Evolutionary conservation across 2,113 vertebrate species (phyloP).

Genomic region (human (Homo sapiens)): DNA sequence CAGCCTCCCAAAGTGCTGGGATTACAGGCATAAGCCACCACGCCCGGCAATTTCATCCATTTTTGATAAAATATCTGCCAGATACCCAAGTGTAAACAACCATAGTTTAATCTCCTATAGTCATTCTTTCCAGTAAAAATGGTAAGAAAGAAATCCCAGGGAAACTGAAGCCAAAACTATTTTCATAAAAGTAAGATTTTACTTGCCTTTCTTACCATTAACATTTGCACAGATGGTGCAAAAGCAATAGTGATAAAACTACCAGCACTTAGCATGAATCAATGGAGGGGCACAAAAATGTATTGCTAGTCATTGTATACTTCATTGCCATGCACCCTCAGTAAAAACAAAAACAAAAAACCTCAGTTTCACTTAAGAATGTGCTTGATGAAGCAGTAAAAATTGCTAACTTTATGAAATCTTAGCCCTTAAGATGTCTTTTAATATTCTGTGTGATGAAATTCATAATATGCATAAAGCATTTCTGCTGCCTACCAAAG

Average conservation of each 20-base stretch:
- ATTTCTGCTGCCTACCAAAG: neutral
- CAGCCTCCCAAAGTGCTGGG: no score
- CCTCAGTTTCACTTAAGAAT: neutral
- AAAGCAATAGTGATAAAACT: neutral
- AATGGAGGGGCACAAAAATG: neutral
- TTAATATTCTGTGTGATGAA: neutral
- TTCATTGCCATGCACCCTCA: neutral
- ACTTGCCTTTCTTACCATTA: neutral
- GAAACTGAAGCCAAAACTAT: neutral
- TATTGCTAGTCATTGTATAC: neutral
- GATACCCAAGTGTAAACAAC: neutral
- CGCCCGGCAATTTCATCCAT: neutral
- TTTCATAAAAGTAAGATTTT: neutral
- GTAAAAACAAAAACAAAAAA: neutral
- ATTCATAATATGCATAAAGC: neutral
- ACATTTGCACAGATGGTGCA: neutral
- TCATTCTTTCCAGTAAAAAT: slow-evolving; percentile 9
- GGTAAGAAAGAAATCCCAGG: slow-evolving; percentile 1
- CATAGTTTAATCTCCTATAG: neutral
- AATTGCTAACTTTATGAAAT: neutral
- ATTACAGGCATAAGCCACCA: no score
- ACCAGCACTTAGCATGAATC: neutral
- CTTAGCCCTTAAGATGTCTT: neutral
- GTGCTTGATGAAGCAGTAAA: neutral
- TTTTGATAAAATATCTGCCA: neutral